Percentiles rank a stretch among this genome's conserved stretches.
These are phyloP conservation scores for Mesorhabditis belari DNA, from an alignment of 2,888 invertebrate species.

Conservation along the genomic window DNA sequence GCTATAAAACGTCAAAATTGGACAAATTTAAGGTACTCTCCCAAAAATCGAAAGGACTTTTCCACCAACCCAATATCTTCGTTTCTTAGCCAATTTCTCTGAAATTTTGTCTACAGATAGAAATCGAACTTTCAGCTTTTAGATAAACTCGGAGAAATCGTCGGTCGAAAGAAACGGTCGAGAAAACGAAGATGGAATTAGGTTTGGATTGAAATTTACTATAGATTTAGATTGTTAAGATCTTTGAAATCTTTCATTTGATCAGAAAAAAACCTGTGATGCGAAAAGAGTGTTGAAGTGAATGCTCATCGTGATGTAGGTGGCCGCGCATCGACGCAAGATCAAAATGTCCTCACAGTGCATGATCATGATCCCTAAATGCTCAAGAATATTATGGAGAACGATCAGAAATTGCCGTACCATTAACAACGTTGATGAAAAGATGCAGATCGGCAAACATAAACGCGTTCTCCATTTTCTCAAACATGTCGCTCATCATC, in stretches of 20 bases:
- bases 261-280: slow-evolving; percentile 63
- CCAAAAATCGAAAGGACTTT: no score
- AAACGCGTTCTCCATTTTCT: slow-evolving; percentile 53
- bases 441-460: slow-evolving; percentile 80
- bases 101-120: no score
- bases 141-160: no score
- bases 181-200: no score
- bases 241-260: background rate
- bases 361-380: slow-evolving; percentile 84
- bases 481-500: slow-evolving; percentile 50
- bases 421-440: slow-evolving; percentile 76
- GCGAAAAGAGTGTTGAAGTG: slow-evolving; percentile 98
- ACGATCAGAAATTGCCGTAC: background rate
- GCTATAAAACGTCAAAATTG: no score
- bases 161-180: no score
- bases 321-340: slow-evolving; percentile 83
- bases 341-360: slow-evolving; percentile 95
- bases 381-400: slow-evolving; percentile 6
- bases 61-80: no score
- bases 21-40: no score
- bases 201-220: background rate
- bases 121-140: no score
- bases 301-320: slow-evolving; percentile 91
- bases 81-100: no score
- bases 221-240: background rate